Evolutionary conservation across 1,140 invertebrate genomes (phyloP), one percentile per base, ranked within the genome.

Genomic region (Trichonephila inaurata): DNA sequence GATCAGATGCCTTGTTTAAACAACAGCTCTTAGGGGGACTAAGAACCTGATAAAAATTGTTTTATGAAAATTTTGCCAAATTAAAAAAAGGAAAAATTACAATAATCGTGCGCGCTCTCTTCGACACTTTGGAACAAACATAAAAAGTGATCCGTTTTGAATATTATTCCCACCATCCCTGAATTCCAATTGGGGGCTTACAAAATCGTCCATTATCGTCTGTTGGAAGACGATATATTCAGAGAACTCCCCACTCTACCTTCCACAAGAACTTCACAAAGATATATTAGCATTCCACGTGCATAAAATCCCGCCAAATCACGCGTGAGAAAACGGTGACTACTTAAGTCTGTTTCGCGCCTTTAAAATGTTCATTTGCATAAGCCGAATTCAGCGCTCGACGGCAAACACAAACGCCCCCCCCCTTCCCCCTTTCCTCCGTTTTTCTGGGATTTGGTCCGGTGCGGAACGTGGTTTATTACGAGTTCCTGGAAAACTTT

Each of bases 331-430:
- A 82, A 82, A 44, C 77, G 44, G 77, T 33, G 86, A 88, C 60
- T 88, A 58, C 86, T 33, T 24, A 66, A 88, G 86, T 64, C 86
- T 88, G 86, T 88, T 88, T 66, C 66, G 86, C 44, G 33, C 62
- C 62, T 66, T 86, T 44, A 86, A 86, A 86, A 21, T 24, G 83
- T 33, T 64, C 86, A 88, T 88, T 88, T 88, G 62, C 86, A 88
- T 88, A 88, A 88, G 86, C 86, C 21, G 61, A 88, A 40, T 88
- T 88, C 86, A 66, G 86, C 60, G 86, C 21, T 33, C 61, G 44
- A 21, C 83, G 44, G 83, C 21, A n/a, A 58, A 58, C 51, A 33
- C 44, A n/a, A 58, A n/a, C 51, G 44, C 21, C 33, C 33, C 24
- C 33, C 18, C 16, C 44, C n/a, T n/a, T n/a, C n/a, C n/a, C n/a